These are phyloP conservation scores for Eulemur rufifrons DNA, from an alignment of 2,113 vertebrate species.

Conservation along the genomic window DNA sequence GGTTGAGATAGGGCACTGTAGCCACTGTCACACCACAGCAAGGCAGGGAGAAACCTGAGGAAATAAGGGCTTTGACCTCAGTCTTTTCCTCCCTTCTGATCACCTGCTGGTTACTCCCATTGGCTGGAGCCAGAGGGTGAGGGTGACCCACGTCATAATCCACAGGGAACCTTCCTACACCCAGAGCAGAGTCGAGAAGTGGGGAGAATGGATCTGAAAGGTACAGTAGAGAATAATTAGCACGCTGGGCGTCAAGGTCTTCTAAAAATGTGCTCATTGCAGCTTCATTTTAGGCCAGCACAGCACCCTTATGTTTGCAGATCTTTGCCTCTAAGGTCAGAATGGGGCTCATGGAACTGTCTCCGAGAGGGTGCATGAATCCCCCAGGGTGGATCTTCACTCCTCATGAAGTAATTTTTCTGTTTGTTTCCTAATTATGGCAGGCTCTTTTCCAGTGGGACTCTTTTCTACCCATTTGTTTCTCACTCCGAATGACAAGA, in stretches of 20 bases:
- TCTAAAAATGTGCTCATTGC: neutral
- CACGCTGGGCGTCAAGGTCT: neutral
- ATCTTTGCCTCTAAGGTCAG: neutral
- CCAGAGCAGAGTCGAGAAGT: neutral
- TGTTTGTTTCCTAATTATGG: neutral
- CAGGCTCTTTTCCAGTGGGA: neutral
- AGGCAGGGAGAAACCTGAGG: neutral
- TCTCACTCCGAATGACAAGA: neutral
- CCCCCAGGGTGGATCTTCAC: neutral
- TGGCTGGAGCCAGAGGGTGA: neutral
- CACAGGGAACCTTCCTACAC: neutral
- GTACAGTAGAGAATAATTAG: neutral
- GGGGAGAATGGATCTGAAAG: neutral
- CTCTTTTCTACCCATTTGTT: neutral
- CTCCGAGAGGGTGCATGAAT: neutral
- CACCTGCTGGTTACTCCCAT: neutral
- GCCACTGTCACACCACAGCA: neutral
- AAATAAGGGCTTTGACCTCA: neutral
- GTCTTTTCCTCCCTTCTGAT: neutral
- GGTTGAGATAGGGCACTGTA: neutral
- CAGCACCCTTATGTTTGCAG: neutral
- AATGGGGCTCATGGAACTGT: neutral
- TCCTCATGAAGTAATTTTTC: neutral
- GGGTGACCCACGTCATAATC: neutral
- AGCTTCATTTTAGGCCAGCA: neutral